These are phyloP conservation scores for Cyrtodaria siliqua DNA, from an alignment of 2,888 invertebrate genomes.

Conservation along the genomic window DNA sequence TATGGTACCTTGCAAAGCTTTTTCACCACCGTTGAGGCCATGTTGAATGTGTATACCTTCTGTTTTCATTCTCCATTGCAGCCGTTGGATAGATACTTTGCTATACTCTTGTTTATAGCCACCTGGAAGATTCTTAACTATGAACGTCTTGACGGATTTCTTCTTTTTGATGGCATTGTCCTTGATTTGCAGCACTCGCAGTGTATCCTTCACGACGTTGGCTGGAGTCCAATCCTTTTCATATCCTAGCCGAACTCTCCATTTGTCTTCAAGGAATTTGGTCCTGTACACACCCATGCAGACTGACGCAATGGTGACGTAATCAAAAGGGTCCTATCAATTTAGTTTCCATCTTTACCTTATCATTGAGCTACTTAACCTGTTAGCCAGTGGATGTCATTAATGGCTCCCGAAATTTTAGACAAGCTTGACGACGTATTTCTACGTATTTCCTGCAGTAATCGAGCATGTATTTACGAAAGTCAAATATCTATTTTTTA, in stretches of 20 bases:
- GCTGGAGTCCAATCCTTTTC: neutral
- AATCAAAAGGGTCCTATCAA: no score
- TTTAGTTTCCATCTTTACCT: no score
- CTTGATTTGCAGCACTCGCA: neutral
- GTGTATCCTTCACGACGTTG: neutral
- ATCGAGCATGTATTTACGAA: no score
- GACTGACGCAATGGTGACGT: no score
- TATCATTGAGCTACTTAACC: no score
- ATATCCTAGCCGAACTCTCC: neutral
- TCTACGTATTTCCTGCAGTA: no score
- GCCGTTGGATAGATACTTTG: slow-evolving; percentile 41
- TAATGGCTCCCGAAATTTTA: no score
- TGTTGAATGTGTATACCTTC: slow-evolving; percentile 11
- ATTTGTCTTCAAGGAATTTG: neutral
- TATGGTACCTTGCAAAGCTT: slow-evolving; percentile 10
- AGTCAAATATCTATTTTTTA: no score
- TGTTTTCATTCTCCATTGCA: slow-evolving; percentile 31
- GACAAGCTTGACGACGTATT: no score
- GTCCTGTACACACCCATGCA: no score
- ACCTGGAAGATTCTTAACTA: slow-evolving; percentile 13
- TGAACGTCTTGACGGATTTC: slow-evolving; percentile 3
- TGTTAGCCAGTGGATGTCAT: no score
- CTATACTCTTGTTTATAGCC: slow-evolving; percentile 25
- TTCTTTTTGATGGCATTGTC: neutral
- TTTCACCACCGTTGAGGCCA: slow-evolving; percentile 42